A percentile compares a stretch with the other conserved stretches of the same genome.
phyloP scores from a whole-genome alignment of 2,113 vertebrate genomes.

The Cricetomys ansorgei region DNA sequence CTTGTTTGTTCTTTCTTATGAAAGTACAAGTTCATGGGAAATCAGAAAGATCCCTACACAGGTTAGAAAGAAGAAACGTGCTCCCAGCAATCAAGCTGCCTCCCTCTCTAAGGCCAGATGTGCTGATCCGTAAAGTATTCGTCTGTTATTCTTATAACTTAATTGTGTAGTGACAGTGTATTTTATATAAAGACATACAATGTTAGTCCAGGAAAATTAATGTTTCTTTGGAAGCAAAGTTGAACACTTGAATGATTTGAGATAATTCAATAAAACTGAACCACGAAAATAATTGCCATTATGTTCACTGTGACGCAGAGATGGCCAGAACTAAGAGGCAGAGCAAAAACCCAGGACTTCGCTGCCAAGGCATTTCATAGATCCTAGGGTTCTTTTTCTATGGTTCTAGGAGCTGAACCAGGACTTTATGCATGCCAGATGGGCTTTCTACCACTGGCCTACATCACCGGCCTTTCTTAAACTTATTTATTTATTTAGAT shows the following conservation, averaged over 20 bases:
- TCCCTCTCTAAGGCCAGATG: not conserved
- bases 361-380: not conserved
- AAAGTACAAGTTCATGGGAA: constrained; percentile 17
- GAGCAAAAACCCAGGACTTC: not conserved
- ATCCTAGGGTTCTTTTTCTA: not conserved
- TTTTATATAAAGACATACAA: constrained; percentile 23
- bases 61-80: not conserved
- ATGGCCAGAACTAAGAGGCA: not conserved
- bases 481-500: not conserved
- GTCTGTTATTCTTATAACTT: not conserved
- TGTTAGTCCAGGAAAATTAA: constrained; percentile 31
- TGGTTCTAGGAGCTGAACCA: not conserved
- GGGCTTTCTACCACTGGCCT: not conserved
- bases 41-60: not conserved
- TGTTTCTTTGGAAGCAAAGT: constrained; percentile 41
- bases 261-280: constrained; percentile 36
- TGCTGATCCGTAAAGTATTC: not conserved
- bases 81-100: not conserved
- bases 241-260: constrained; percentile 16
- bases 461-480: not conserved
- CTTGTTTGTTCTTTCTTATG: not conserved
- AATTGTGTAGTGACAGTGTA: not conserved
- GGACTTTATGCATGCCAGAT: no score
- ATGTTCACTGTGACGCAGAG: not conserved
- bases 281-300: not conserved